Evolutionary conservation across 2,113 vertebrate genomes (phyloP), one percentile per base, ranked within the genome.

Genomic region (Triplophysa tibetana): DNA sequence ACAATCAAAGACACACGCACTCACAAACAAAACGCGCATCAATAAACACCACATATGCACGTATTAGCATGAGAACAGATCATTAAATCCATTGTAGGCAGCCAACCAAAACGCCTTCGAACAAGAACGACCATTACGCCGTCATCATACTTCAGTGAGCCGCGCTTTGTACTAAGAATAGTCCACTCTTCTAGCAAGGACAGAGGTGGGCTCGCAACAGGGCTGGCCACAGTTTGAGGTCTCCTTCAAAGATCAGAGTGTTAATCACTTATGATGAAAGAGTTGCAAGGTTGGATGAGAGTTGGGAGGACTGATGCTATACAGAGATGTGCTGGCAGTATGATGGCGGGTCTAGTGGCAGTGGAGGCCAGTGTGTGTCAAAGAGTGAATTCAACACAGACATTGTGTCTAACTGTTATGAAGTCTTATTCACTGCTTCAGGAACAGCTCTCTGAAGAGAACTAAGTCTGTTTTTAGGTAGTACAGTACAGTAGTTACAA

Each of bases 121-220:
- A 77, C 48, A 72, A 33, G 45, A 16, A 67, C 78, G 69, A 10
- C 66, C 24, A 67, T 85, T 76, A 81, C 83, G 81, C 86, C 87
- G 86, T 84, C 81, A 61, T 82, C 81, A 83, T 87, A 89, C 87
- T 89, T 75, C 85, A 84, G 81, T 81, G 88, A 90, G 89, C 88
- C 89, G 86, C 78, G 63, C 82, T 78, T 82, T 73, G 81, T 74
- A 75, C 84, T 84, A 89, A 89, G 88, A 90, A 89, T 84, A 87
- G 84, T 83, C 43, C 77, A 75, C 81, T 85, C 73, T 84, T 69
- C 54, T 50, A 75, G 76, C 26, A 63, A 73, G 76, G 69, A 38
- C 58, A 82, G 77, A 43, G 50, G 50, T 43, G 54, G 45, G 38
- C 56, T 65, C 65, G 11, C 65, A 64, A 38, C 68, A 58, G 24